Percentiles rank a stretch among this genome's conserved stretches.
These are phyloP conservation scores for Xiphias gladius DNA, from an alignment of 2,113 vertebrate species.

Conservation along the genomic window DNA sequence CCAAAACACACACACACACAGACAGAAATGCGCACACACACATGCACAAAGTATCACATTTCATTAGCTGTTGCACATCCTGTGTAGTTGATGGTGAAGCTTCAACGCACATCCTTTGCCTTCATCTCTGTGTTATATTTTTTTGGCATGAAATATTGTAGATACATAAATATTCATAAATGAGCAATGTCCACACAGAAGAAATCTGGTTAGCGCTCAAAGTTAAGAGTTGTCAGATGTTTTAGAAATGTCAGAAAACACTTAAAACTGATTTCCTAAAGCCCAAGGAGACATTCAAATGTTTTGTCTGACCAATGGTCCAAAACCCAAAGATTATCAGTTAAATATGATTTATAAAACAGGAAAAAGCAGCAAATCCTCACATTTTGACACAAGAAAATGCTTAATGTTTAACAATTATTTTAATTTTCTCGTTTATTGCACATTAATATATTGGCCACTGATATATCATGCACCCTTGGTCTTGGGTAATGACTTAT, in stretches of 20 bases:
- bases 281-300: not conserved
- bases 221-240: not conserved
- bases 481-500: too few relatives aligned
- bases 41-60: slow-evolving; percentile 7
- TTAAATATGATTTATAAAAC: too few relatives aligned
- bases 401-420: too few relatives aligned
- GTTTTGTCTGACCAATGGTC: not conserved
- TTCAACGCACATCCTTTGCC: not conserved
- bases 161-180: not conserved
- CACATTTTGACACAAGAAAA: too few relatives aligned
- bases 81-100: slow-evolving; percentile 16
- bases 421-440: too few relatives aligned
- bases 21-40: not conserved
- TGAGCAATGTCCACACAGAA: not conserved
- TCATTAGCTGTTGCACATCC: slow-evolving; percentile 42
- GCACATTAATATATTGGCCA: too few relatives aligned
- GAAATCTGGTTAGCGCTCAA: not conserved
- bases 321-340: too few relatives aligned
- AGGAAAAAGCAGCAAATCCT: too few relatives aligned
- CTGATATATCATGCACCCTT: too few relatives aligned
- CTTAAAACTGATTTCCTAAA: too few relatives aligned
- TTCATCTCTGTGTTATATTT: not conserved
- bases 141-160: not conserved
- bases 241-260: not conserved
- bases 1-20: not conserved